phyloP scores from a whole-genome alignment of 2,888 invertebrate species.

The Toxonevra muliebris region DNA sequence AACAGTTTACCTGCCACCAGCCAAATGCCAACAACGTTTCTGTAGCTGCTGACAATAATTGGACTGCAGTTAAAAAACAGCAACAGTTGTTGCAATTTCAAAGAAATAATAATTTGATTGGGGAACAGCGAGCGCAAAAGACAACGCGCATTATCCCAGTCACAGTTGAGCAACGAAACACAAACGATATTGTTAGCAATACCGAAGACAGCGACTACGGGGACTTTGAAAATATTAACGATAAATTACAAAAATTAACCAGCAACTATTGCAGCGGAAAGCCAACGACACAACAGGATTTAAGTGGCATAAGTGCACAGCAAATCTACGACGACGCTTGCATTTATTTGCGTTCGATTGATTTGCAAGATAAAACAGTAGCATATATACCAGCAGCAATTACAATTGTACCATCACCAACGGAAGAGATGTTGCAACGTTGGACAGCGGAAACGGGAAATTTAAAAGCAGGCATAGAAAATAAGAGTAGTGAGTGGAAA shows the following conservation, averaged over 20 bases:
- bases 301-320: slow-evolving; percentile 41
- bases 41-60: background rate
- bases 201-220: background rate
- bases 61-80: background rate
- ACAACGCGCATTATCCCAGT: slow-evolving; percentile 45
- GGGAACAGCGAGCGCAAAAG: slow-evolving; percentile 1
- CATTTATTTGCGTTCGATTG: slow-evolving; percentile 54
- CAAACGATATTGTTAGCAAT: too few relatives aligned
- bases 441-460: slow-evolving; percentile 35
- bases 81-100: slow-evolving; percentile 7
- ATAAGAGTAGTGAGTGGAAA: background rate
- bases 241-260: slow-evolving; percentile 25
- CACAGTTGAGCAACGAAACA: slow-evolving; percentile 26
- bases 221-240: slow-evolving; percentile 34
- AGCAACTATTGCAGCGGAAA: slow-evolving; percentile 26
- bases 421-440: slow-evolving; percentile 44
- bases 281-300: slow-evolving; percentile 16
- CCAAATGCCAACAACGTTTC: background rate
- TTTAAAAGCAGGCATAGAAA: slow-evolving; percentile 32
- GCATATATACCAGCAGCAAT: slow-evolving; percentile 49
- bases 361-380: slow-evolving; percentile 48
- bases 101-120: slow-evolving; percentile 4
- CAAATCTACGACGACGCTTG: slow-evolving; percentile 56
- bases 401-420: slow-evolving; percentile 46
- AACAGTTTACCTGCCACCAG: background rate